phyloP scores from a whole-genome alignment of 2,113 vertebrate genomes.

The Serilophus lunatus region DNA sequence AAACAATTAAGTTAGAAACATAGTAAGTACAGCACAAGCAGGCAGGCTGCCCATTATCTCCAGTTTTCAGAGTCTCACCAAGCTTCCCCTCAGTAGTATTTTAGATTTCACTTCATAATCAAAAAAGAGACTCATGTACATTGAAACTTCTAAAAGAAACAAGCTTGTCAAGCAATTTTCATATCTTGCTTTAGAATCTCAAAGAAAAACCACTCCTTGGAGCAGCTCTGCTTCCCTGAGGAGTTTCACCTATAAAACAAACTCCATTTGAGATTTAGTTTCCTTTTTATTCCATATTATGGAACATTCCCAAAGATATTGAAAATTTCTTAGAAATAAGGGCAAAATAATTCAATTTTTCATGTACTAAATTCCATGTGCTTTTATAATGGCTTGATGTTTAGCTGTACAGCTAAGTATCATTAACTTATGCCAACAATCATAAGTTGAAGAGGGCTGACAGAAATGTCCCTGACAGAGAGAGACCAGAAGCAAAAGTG shows the following conservation, averaged over 20 bases:
- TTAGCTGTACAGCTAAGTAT: background rate
- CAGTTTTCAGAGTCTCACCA: background rate
- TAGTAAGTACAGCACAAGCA: background rate
- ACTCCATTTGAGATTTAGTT: background rate
- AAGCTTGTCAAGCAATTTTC: background rate
- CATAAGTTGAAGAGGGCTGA: background rate
- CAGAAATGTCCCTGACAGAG: background rate
- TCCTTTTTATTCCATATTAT: background rate
- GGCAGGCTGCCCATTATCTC: background rate
- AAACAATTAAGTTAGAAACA: background rate
- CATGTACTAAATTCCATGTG: background rate
- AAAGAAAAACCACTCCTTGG: background rate
- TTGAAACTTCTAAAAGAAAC: background rate
- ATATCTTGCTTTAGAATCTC: background rate
- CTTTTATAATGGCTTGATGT: background rate
- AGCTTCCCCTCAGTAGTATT: background rate
- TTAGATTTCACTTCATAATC: background rate
- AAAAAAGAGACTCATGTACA: background rate
- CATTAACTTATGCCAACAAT: background rate
- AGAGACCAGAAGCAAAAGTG: background rate
- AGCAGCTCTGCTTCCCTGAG: background rate
- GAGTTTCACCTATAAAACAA: background rate
- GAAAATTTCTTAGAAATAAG: background rate
- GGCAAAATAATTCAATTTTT: background rate
- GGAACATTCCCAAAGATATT: background rate